Percentiles rank a stretch among this genome's conserved stretches.
Conservation (phyloP, 2,797 vertebrate species). For the Coendou prehensilis region DNA sequence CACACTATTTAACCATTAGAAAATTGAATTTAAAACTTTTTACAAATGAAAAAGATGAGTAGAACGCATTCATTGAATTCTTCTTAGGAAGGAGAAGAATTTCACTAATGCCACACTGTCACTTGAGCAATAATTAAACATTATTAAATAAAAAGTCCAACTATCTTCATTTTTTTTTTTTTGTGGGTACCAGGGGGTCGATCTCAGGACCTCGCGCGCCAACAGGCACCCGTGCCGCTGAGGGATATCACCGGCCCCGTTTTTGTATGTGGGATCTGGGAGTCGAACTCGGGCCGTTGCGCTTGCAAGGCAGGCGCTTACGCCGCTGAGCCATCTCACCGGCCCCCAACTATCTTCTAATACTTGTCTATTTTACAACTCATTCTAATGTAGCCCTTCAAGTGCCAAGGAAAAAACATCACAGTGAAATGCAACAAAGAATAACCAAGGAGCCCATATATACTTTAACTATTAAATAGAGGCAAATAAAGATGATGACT, state of each 20-base stretch:
- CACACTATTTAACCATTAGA: not conserved
- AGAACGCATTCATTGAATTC: not conserved
- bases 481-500: not conserved
- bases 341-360: not conserved
- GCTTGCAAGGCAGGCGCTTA: no score
- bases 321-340: no score
- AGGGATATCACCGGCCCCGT: no score
- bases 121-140: slow-evolving; percentile 25
- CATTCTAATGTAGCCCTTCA: not conserved
- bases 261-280: no score
- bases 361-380: not conserved
- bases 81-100: not conserved
- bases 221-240: no score
- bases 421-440: slow-evolving; percentile 4
- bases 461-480: not conserved
- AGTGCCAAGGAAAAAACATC: not conserved
- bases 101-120: not conserved
- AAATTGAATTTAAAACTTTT: not conserved
- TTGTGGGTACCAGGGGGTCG: no score
- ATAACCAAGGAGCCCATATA: not conserved
- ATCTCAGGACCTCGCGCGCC: no score
- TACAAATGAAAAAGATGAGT: not conserved
- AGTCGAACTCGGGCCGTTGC: no score
- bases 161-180: no score
- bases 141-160: slow-evolving; percentile 13